Conservation (phyloP, 2,113 vertebrate genomes). For the Notiomystis cincta region DNA sequence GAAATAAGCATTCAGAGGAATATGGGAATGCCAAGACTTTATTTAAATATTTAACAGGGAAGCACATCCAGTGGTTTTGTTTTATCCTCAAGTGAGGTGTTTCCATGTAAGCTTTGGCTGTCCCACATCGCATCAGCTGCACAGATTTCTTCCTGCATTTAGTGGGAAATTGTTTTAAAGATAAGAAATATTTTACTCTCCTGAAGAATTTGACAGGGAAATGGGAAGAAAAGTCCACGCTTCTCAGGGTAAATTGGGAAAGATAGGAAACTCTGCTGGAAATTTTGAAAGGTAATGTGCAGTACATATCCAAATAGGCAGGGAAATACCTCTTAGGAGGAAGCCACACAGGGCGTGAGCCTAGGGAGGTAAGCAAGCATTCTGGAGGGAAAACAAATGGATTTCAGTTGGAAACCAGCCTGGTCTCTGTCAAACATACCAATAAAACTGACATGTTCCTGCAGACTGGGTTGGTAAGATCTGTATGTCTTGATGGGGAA, state of each 20-base stretch:
- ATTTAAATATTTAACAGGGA: neutral
- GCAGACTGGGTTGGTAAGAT: neutral
- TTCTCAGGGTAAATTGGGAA: neutral
- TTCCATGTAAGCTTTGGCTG: neutral
- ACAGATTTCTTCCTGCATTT: neutral
- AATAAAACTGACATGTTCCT: slow-evolving; percentile 54
- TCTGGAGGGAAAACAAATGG: slow-evolving; percentile 11
- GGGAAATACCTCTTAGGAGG: slow-evolving; percentile 15
- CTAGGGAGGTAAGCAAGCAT: neutral
- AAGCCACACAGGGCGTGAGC: neutral
- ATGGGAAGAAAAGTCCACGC: neutral
- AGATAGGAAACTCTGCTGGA: neutral
- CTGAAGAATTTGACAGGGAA: neutral
- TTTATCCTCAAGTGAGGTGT: neutral
- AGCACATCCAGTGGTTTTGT: neutral
- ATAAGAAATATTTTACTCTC: neutral
- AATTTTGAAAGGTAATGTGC: neutral
- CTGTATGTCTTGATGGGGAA: neutral
- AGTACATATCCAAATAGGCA: neutral
- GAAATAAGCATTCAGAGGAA: neutral
- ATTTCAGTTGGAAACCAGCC: slow-evolving; percentile 45
- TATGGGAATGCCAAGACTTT: neutral
- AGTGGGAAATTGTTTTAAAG: neutral
- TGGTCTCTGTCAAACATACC: slow-evolving; percentile 35
- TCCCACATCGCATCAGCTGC: neutral